These are phyloP conservation scores for Aspiorhynchus laticeps DNA, from an alignment of 2,113 vertebrate genomes.

Conservation along the genomic window DNA sequence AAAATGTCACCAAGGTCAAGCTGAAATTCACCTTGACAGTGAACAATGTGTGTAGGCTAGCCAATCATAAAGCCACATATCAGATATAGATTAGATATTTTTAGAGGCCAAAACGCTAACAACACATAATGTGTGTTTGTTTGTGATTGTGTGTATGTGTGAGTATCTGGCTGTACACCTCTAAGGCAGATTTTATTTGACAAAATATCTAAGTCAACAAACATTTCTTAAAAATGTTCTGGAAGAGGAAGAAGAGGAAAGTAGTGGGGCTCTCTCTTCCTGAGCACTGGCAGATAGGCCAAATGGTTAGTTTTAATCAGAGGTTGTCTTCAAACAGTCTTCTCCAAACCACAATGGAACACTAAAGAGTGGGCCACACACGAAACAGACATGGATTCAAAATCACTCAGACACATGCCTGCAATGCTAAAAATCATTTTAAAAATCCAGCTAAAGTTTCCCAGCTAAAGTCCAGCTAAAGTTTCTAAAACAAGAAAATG, in stretches of 20 bases:
- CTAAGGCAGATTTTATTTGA: background rate
- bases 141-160: conserved; percentile 38
- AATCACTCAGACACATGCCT: conserved; percentile 43
- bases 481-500: background rate
- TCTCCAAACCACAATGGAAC: conserved; percentile 69
- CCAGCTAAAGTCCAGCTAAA: background rate
- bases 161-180: background rate
- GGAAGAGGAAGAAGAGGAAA: conserved; percentile 10
- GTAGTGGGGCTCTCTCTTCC: conserved; percentile 34
- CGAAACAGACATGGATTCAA: conserved; percentile 49
- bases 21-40: conserved; percentile 34
- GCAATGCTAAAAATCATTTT: background rate
- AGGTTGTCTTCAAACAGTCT: conserved; percentile 69
- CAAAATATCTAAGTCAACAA: background rate
- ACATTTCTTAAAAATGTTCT: background rate
- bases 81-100: conserved; percentile 16
- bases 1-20: conserved; percentile 31
- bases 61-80: conserved; percentile 40
- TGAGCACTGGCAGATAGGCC: conserved; percentile 50
- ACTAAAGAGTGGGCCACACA: conserved; percentile 62
- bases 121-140: background rate
- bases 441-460: background rate
- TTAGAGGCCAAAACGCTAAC: conserved; percentile 8
- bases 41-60: conserved; percentile 9
- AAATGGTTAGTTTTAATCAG: conserved; percentile 64